These are phyloP conservation scores for Pharmacophagus antenor DNA, from an alignment of 2,888 invertebrate genomes.

Conservation along the genomic window DNA sequence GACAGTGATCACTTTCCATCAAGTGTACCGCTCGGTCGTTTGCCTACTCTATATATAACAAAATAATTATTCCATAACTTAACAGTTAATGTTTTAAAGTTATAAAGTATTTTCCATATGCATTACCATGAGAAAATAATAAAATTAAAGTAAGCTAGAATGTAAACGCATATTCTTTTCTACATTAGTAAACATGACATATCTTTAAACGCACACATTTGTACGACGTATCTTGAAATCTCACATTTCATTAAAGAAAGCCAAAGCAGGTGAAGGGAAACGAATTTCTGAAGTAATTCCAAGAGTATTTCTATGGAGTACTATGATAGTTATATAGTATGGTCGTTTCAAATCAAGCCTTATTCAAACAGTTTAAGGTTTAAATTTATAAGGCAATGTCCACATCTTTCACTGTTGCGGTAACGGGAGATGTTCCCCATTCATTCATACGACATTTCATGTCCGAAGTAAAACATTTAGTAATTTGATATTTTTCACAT, in stretches of 20 bases:
- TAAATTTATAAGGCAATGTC: neutral
- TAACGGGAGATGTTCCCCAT: conserved; percentile 16
- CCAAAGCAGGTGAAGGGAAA: neutral
- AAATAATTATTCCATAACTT: too few relatives aligned
- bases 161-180: too few relatives aligned
- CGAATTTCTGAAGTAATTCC: neutral
- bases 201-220: neutral
- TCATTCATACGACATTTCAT: conserved; percentile 20
- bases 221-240: neutral
- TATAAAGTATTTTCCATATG: too few relatives aligned
- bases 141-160: too few relatives aligned
- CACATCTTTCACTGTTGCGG: neutral
- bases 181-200: conserved; percentile 1
- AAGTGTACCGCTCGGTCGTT: too few relatives aligned
- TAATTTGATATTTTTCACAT: conserved; percentile 14
- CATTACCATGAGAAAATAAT: too few relatives aligned
- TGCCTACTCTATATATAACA: too few relatives aligned
- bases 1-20: too few relatives aligned
- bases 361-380: neutral
- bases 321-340: neutral
- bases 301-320: neutral
- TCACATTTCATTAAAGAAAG: neutral
- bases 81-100: too few relatives aligned
- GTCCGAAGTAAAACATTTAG: conserved; percentile 4
- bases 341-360: too few relatives aligned